Base-by-base conservation (phyloP, 2,113 vertebrate species). In the Okapia johnstoni region DNA sequence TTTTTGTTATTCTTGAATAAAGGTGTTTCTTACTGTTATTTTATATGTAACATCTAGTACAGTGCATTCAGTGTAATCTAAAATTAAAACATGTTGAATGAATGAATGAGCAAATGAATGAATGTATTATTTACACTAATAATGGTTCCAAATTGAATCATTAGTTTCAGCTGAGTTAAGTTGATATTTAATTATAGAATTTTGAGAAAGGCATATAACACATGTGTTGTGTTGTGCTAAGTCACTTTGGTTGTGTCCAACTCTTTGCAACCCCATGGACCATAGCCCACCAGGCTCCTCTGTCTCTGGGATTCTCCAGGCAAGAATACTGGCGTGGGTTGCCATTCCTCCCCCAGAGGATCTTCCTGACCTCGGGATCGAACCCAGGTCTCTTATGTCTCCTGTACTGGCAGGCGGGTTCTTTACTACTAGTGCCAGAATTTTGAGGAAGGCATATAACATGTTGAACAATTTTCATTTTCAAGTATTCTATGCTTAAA, bases 1-100 rank as follows among this genome's bases (percentile, higher is more conserved):
- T 90, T 96, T 96, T 93, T 23, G 43, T 94, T 26, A 79, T 93
- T 94, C 16, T 96, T 90, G 30, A 95, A 85, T 87, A 79, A 54
- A 88, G 10, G 6, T 80, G 17, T 86, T 93, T 94, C 40, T 90
- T 95, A 83, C 7, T 96, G 2, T 81, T 94, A 86, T 92, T 97
- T 94, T 33, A 79, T 70, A 63, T 4, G 9, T 81, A 96, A 77
- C 19, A 85, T 92, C 28, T 96, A 60, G 40, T 8, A 36, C 11
- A 91, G 50, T 85, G 17, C 55, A 86, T 93, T 89, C 9, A 50
- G 0, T 93, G 33, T 88, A 58, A 93, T 81, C 36, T 94, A 86
- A 97, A 96, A 89, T 85, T 95, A 85, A 60, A 85, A 77, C 85
- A 85, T 36, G 8, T 95, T 81, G 60, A 94, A 43, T 73, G n/a